phyloP scores from a whole-genome alignment of 2,113 vertebrate species.

The Vulpes vulpes region DNA sequence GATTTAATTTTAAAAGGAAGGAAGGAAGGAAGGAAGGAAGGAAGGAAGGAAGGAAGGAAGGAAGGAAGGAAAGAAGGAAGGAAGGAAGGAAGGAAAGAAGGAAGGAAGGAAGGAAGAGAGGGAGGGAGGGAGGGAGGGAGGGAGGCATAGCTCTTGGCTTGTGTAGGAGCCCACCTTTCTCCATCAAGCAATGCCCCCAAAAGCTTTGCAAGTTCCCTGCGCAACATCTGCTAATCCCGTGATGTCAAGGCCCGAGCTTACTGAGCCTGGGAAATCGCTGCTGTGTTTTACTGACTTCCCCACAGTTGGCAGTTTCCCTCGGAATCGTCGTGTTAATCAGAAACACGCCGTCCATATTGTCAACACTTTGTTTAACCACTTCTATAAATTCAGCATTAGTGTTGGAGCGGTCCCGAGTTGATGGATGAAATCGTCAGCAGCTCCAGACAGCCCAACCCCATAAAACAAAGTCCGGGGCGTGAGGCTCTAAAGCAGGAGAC shows the following conservation, averaged over 20 bases:
- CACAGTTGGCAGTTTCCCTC: slow-evolving; percentile 84
- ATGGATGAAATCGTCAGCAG: slow-evolving; percentile 88
- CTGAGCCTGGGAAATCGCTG: slow-evolving; percentile 81
- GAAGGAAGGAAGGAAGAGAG: background rate
- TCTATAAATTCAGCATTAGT: slow-evolving; percentile 89
- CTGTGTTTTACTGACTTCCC: slow-evolving; percentile 79
- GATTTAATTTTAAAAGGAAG: slow-evolving; percentile 1
- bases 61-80: background rate
- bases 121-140: background rate
- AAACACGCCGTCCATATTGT: slow-evolving; percentile 90
- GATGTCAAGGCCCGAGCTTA: slow-evolving; percentile 62
- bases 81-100: too few species aligned
- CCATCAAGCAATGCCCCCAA: background rate
- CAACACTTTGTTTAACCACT: slow-evolving; percentile 91
- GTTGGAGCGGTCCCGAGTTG: slow-evolving; percentile 86
- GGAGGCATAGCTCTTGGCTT: background rate
- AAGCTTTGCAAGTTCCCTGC: background rate
- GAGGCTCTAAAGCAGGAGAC: slow-evolving; percentile 82
- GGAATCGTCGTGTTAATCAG: slow-evolving; percentile 89
- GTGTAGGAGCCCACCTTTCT: background rate
- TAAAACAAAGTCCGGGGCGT: slow-evolving; percentile 86
- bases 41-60: background rate
- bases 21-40: background rate
- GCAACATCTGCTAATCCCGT: slow-evolving; percentile 82
- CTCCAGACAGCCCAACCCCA: slow-evolving; percentile 87